Evolutionary conservation across 2,888 invertebrate species (phyloP), one percentile per base, ranked within the genome.

Genomic region (Elegia similella): DNA sequence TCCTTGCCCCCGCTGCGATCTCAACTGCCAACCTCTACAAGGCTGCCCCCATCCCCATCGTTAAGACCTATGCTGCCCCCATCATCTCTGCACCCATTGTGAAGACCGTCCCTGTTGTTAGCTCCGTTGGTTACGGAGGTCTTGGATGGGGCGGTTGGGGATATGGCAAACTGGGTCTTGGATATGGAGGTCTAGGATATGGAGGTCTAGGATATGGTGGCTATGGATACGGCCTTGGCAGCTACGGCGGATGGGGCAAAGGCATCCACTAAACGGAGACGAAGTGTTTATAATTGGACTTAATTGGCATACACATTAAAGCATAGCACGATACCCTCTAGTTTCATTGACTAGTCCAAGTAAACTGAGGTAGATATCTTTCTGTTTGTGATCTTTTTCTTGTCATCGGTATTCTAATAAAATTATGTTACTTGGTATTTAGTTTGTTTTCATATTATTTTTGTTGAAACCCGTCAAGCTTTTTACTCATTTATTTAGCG

Each of bases 31-130:
- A 81, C 69, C 32, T 87, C 10, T 62, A 76, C 56, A 86, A 79
- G 59, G 88, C 86, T 0, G 80, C 87, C 13, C 86, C 87, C 0
- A 86, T 89, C 46, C 76, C 87, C 1, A 61, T 89, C 8, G 73
- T 87, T 62, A 79, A 64, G 50, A 81, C 84, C 10, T 66, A 75
- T 2, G 68, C 75, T 7, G 74, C 76, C 0, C 73, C 78, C 0
- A 61, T 77, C 10, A 61, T 73, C 60, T 53, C 67, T 12, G 69
- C 79, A 5, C 82, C 85, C 5, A 66, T 84, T 2, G 62, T 78
- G 30, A 58, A 23, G n/a, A 70, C 74, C 32, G 77, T 82, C 47
- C 62, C 68, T 5, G 62, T 65, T 12, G 57, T 59, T 16, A 60
- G 65, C 52, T 23, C 32, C 59, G 23, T 44, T 34, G 66, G 73